Conservation (phyloP, 2,797 vertebrate genomes). For the Mormyrops attenuatus region DNA sequence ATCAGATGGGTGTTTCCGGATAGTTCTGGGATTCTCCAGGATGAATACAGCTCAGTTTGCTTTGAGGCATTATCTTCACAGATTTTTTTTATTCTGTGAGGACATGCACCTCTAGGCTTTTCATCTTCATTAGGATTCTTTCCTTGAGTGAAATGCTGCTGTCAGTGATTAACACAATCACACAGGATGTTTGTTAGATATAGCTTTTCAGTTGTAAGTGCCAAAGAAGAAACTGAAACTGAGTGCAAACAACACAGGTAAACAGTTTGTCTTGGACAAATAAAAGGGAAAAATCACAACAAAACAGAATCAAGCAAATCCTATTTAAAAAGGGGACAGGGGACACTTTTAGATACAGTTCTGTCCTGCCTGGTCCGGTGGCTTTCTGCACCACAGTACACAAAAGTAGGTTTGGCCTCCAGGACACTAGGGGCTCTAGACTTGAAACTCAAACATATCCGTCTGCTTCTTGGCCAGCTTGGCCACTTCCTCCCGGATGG, state of each 20-base stretch:
- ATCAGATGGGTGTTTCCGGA: neutral
- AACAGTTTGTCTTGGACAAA: conserved; percentile 36
- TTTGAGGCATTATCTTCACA: neutral
- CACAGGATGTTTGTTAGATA: neutral
- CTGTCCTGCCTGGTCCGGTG: conserved; percentile 19
- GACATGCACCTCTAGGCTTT: neutral
- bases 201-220: conserved; percentile 12
- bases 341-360: neutral
- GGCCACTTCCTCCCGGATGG: conserved; percentile 93
- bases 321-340: neutral
- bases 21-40: neutral
- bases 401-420: conserved; percentile 29
- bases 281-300: conserved; percentile 29
- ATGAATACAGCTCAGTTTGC: neutral
- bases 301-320: conserved; percentile 36
- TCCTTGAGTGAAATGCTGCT: neutral
- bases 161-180: neutral
- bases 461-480: conserved; percentile 96
- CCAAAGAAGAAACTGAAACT: conserved; percentile 33
- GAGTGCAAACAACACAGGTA: conserved; percentile 36
- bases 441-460: conserved; percentile 95
- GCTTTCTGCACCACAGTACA: conserved; percentile 19
- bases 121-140: neutral
- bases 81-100: neutral
- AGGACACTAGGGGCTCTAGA: conserved; percentile 47